Evolutionary conservation across 2,797 vertebrate genomes (phyloP).

Genomic region (Gymnothorax reevesii): DNA sequence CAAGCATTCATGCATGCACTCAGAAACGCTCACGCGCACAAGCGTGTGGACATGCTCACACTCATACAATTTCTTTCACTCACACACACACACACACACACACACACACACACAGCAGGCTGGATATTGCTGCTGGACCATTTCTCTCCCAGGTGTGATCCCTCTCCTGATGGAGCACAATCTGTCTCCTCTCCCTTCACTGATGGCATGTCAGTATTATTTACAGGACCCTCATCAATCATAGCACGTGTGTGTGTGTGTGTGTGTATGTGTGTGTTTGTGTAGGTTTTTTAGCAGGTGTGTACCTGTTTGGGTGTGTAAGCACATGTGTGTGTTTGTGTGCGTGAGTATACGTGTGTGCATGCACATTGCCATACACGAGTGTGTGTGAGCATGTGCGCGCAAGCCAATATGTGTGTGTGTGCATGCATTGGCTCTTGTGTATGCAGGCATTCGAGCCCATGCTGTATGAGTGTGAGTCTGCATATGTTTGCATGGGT

Average conservation of each 20-base stretch:
- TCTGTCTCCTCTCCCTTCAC: constrained; percentile 32
- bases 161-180: neutral
- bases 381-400: neutral
- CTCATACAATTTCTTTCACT: neutral
- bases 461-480: no score
- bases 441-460: no score
- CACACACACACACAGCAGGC: neutral
- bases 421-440: no score
- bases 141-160: neutral
- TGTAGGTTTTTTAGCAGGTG: neutral
- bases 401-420: no score
- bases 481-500: no score
- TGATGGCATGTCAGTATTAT: constrained; percentile 56
- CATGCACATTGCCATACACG: no score
- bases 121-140: neutral
- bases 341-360: no score
- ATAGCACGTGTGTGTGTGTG: constrained; percentile 39
- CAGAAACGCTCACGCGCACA: constrained; percentile 31
- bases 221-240: constrained; percentile 48
- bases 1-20: neutral
- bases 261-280: neutral
- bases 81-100: neutral
- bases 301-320: neutral
- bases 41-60: neutral
- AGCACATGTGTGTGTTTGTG: no score